Base-by-base conservation (phyloP, 1,140 invertebrate species). In the Drosophila tsacasi region DNA sequence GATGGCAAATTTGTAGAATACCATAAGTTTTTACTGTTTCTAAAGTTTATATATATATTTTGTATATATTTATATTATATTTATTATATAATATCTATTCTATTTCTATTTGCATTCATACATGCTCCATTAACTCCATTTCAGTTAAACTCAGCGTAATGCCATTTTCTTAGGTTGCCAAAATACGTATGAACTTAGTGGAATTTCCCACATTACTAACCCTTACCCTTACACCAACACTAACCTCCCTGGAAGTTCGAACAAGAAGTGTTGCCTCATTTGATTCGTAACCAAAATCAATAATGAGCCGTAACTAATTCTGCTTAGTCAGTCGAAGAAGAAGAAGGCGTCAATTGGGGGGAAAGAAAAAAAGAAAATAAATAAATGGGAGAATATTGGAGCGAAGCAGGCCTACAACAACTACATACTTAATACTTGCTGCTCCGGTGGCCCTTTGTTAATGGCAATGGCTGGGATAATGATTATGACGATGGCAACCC, bases 211-310 rank as follows among this genome's bases (percentile, higher is more conserved):
- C 23, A 57, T 39, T 54, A 47, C 39, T 7, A 57, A 2, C 13
- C 12, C 37, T 3, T 32, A 32, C 3, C 10, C 49, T 21, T 10
- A n/a, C 13, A 32, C 27, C 49, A 8, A 4, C 46, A 15, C 50
- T 23, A 55, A 9, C 52, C 52, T 15, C 19, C 13, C 0, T 17
- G 13, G 13, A 23, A 55, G 12, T 32, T 32, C 17, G 27, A 42
- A 10, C 25, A 21, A 76, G 25, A 55, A 50, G 42, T 50, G 30
- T 72, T 74, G 65, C 42, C 67, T 67, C 57, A 81, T 81, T 71
- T 65, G 77, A 71, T 59, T 62, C 49, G 37, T 46, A 67, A 81
- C 65, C 59, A 65, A 76, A 80, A 81, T 81, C 79, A 80, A 81
- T 81, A 81, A 76, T 65, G 77, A 81, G 52, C 50, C 59, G 44